Conservation (phyloP, 2,888 invertebrate genomes). For the Cephus spinipes region DNA sequence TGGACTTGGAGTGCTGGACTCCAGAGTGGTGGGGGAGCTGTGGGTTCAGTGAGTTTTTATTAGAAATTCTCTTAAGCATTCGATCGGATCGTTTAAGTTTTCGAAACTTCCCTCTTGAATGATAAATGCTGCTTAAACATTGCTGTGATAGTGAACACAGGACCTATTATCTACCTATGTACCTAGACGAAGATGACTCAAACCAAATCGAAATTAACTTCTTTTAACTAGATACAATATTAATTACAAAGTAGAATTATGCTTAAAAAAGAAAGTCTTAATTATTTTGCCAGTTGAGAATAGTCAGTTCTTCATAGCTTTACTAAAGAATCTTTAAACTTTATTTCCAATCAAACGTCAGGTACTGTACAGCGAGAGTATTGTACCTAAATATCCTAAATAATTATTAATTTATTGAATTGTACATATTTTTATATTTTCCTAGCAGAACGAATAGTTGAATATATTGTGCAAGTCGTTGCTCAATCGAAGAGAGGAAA, state of each 20-base stretch:
- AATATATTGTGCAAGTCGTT: constrained; percentile 55
- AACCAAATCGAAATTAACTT: constrained; percentile 14
- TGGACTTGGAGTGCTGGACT: constrained; percentile 26
- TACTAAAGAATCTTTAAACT: constrained; percentile 28
- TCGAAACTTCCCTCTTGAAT: constrained; percentile 12
- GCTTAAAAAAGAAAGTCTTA: constrained; percentile 21
- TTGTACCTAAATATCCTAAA: constrained; percentile 38
- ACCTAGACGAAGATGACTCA: constrained; percentile 11
- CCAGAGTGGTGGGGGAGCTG: constrained; percentile 49
- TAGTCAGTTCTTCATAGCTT: constrained; percentile 26
- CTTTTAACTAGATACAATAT: constrained; percentile 13
- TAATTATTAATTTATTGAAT: constrained; percentile 60
- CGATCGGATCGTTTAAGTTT: constrained; percentile 19
- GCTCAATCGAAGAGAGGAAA: constrained; percentile 56
- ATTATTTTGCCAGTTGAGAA: constrained; percentile 22
- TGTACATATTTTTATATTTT: constrained; percentile 65
- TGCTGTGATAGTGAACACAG: constrained; percentile 56
- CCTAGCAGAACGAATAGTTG: constrained; percentile 47
- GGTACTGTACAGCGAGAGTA: constrained; percentile 45
- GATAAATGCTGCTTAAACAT: constrained; percentile 52
- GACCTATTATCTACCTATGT: constrained; percentile 16
- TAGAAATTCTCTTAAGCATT: constrained; percentile 20
- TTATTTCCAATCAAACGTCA: constrained; percentile 34
- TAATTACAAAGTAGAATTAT: constrained; percentile 11
- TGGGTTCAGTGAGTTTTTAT: constrained; percentile 41